These are phyloP conservation scores for Cyanoderma ruficeps DNA, from an alignment of 2,113 vertebrate genomes.

Conservation along the genomic window DNA sequence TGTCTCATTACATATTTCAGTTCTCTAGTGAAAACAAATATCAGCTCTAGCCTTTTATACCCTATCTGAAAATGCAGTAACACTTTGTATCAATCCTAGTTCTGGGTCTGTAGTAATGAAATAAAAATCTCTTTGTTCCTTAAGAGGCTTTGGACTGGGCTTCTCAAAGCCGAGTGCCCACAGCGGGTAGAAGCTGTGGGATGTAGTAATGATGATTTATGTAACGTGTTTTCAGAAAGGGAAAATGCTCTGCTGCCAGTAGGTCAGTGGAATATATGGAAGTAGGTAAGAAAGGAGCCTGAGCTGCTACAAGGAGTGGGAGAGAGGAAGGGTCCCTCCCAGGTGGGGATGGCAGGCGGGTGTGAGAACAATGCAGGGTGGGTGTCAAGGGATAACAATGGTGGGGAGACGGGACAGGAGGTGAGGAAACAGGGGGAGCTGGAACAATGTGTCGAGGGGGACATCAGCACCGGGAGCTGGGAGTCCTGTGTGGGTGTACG, in stretches of 20 bases:
- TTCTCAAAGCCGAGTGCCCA: background rate
- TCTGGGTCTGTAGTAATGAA: background rate
- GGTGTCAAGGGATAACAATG: slow-evolving; percentile 42
- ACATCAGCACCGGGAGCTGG: slow-evolving; percentile 25
- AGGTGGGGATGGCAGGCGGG: slow-evolving; percentile 2
- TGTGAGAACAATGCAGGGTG: slow-evolving; percentile 58
- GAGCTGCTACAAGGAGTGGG: background rate
- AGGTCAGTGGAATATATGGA: slow-evolving; percentile 4
- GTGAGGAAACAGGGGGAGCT: slow-evolving; percentile 59
- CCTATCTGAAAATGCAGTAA: background rate
- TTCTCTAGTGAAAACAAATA: background rate
- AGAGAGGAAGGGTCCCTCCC: slow-evolving; percentile 54
- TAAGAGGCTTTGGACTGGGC: background rate
- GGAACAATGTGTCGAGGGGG: slow-evolving; percentile 58
- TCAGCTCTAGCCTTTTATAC: background rate
- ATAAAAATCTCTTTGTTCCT: background rate
- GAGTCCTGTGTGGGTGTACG: slow-evolving; percentile 48
- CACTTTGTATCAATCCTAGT: background rate
- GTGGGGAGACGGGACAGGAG: background rate
- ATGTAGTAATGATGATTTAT: background rate
- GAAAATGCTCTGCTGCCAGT: background rate
- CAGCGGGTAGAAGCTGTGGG: background rate
- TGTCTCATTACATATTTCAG: background rate
- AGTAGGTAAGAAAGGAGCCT: background rate
- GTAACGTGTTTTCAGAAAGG: background rate